phyloP scores from a whole-genome alignment of 2,113 vertebrate species.

The Lethenteron camtschaticum region DNA sequence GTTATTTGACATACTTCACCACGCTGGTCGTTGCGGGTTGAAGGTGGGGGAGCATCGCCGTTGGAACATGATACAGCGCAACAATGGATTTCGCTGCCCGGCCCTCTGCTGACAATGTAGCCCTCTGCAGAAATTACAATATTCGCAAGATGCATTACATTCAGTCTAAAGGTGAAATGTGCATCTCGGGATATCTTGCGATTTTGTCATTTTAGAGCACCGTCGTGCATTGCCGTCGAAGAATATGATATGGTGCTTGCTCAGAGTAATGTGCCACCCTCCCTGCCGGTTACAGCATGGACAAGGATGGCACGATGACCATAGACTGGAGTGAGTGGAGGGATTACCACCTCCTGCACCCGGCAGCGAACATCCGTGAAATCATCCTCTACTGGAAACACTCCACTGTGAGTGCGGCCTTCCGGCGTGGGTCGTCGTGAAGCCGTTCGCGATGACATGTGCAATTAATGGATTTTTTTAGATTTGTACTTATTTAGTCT shows the following conservation, averaged over 20 bases:
- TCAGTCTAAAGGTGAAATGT: neutral
- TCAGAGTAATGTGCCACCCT: no score
- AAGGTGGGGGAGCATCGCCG: no score
- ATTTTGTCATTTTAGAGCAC: neutral
- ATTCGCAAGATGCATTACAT: neutral
- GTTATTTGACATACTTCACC: no score
- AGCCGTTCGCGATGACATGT: neutral
- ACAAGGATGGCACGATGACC: constrained; percentile 65
- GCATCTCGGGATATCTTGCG: neutral
- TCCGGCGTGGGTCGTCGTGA: no score
- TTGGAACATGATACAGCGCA: no score
- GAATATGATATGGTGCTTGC: no score
- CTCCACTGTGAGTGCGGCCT: constrained; percentile 35
- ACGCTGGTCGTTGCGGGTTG: no score
- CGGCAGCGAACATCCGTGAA: constrained; percentile 55
- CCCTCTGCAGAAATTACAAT: neutral
- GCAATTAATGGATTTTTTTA: neutral
- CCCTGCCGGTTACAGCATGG: constrained; percentile 37
- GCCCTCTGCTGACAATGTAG: neutral
- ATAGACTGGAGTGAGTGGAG: constrained; percentile 90
- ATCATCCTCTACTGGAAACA: constrained; percentile 77
- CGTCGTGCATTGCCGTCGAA: neutral
- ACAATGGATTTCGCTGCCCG: no score
- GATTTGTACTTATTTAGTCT: neutral
- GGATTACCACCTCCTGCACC: constrained; percentile 65